These are phyloP conservation scores for Tupaia tana DNA, from an alignment of 2,113 vertebrate species.

Conservation along the genomic window DNA sequence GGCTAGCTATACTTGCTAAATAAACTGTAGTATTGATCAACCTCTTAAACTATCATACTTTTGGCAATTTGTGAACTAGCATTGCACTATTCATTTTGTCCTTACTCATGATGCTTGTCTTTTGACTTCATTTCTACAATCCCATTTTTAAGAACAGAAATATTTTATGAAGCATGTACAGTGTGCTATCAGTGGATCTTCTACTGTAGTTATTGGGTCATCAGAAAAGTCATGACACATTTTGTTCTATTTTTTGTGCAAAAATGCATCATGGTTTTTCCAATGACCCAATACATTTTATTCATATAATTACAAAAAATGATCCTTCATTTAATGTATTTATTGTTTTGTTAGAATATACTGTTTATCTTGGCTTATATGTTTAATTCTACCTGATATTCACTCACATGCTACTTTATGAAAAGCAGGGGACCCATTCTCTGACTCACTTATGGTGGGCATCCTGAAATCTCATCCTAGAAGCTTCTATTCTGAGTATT, in stretches of 20 bases:
- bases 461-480: rapidly evolving
- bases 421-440: not conserved
- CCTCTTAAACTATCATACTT: not conserved
- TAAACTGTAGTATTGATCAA: conserved; percentile 13
- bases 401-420: not conserved
- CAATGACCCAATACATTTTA: not conserved
- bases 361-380: not conserved
- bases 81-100: not conserved
- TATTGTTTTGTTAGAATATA: not conserved
- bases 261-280: no score
- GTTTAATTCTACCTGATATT: not conserved
- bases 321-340: not conserved
- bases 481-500: not conserved
- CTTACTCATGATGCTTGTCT: not conserved
- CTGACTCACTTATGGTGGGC: rapidly evolving
- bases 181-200: not conserved
- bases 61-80: conserved; percentile 19
- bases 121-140: not conserved
- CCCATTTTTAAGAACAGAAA: not conserved
- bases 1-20: conserved; percentile 30
- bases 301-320: not conserved
- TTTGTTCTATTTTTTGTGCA: no score
- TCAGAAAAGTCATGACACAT: no score
- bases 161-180: not conserved
- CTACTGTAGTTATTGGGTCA: not conserved